These are phyloP conservation scores for Lasioglossum albipes DNA, from an alignment of 1,140 invertebrate genomes.

Conservation along the genomic window DNA sequence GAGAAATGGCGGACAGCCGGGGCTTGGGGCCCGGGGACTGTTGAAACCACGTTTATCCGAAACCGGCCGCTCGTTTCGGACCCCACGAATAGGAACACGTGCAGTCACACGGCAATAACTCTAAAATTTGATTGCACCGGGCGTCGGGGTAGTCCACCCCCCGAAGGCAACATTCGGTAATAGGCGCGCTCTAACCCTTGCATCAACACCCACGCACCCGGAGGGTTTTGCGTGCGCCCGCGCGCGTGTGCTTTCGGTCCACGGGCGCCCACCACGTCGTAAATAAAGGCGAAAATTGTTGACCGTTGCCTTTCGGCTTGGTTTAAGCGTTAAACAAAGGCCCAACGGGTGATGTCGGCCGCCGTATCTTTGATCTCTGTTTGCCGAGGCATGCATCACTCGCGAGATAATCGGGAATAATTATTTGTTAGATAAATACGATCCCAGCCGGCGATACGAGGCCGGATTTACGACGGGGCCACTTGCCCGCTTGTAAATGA, in stretches of 20 bases:
- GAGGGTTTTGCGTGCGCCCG: constrained; percentile 2
- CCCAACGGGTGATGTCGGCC: constrained; percentile 62
- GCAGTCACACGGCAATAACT: constrained; percentile 71
- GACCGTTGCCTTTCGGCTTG: constrained; percentile 68
- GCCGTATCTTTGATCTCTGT: constrained; percentile 74
- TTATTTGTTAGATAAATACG: constrained; percentile 77
- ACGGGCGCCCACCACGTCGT: constrained; percentile 63
- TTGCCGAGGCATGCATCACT: constrained; percentile 72
- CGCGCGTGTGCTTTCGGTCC: not conserved
- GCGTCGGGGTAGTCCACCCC: constrained; percentile 68
- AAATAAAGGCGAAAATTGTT: constrained; percentile 78
- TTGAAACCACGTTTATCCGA: constrained; percentile 19
- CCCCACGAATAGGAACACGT: constrained; percentile 33
- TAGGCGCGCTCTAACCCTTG: constrained; percentile 71
- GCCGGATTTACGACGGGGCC: constrained; percentile 70
- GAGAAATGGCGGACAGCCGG: too few species aligned
- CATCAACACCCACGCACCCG: constrained; percentile 67
- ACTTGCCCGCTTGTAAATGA: constrained; percentile 63
- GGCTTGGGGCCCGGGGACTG: not conserved
- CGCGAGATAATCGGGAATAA: constrained; percentile 75
- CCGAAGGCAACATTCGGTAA: constrained; percentile 67
- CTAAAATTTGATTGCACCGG: constrained; percentile 76
- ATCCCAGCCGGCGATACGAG: constrained; percentile 70
- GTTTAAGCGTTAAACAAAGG: constrained; percentile 75
- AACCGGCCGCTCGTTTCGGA: constrained; percentile 25